Base-by-base conservation (phyloP, 2,888 invertebrate species). In the Drosophila cracens region DNA sequence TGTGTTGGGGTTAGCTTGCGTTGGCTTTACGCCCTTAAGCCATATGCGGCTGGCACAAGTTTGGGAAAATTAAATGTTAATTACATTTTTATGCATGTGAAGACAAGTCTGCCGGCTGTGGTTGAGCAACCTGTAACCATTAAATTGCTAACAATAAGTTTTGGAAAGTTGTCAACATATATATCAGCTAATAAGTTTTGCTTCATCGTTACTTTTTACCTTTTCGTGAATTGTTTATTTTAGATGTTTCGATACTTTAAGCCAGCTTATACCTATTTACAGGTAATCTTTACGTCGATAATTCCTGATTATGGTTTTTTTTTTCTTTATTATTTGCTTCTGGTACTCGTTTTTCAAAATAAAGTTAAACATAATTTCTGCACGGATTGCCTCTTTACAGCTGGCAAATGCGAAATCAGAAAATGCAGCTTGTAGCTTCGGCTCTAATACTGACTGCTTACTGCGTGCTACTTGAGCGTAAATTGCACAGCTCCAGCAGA, bases 291-390 rank as follows among this genome's bases (percentile, higher is more conserved):
- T 2, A 2, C 11, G 21, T 68, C 60, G 34, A 29, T 16, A 8
- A 49, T 21, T 38, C 21, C 13, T 18, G 4, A 21, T 21, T 21
- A 18, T 21, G 29, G 48, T 36, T 54, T 71, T 58, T 51, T 29
- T 21, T 1, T n/a, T 52, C 33, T 18, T 49, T 25, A 11, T 33
- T 66, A 61, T 71, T 56, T 62, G 57, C 43, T 68, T 31, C 25
- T 63, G 62, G 69, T 67, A 57, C 58, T 72, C 66, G 70, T 81
- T 87, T 88, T 88, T 88, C 74, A 75, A 81, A 83, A 75, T 78
- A 82, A 85, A 86, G 84, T 86, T 87, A 81, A 88, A 84, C 84
- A 86, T 81, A 86, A 86, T 88, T 86, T 86, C 84, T 84, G 86
- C 87, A 79, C 83, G 80, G 88, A 88, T 87, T 85, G 84, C 84